Conservation (phyloP, 2,113 vertebrate genomes). For the Oryctolagus cuniculus region DNA sequence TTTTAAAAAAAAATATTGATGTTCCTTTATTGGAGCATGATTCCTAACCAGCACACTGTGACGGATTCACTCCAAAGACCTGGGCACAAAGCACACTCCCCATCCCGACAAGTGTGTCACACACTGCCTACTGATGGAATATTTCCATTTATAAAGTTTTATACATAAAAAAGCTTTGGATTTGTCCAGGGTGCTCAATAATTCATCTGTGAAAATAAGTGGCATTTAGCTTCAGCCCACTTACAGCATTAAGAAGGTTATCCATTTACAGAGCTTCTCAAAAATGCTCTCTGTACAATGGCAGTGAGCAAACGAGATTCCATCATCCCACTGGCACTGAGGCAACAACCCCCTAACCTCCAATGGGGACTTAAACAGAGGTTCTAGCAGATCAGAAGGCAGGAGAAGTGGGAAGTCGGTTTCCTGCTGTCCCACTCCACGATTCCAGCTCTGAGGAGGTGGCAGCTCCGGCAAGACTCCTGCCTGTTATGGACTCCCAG, state of each 20-base stretch:
- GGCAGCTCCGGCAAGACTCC: neutral
- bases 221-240: conserved; percentile 41
- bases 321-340: conserved; percentile 23
- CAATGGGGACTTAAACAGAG: neutral
- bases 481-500: neutral
- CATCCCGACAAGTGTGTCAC: conserved; percentile 83
- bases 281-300: conserved; percentile 51
- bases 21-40: conserved; percentile 84
- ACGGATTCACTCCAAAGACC: conserved; percentile 64
- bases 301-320: neutral
- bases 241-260: conserved; percentile 78
- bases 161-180: conserved; percentile 77
- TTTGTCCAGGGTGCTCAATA: conserved; percentile 71
- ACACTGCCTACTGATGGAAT: conserved; percentile 71
- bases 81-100: conserved; percentile 80
- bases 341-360: conserved; percentile 18
- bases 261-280: conserved; percentile 76
- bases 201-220: conserved; percentile 58
- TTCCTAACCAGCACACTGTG: conserved; percentile 81
- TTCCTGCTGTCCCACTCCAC: neutral
- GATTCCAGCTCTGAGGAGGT: no score
- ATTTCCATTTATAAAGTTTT: no score
- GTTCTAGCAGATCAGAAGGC: neutral
- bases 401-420: neutral
- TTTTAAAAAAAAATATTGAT: conserved; percentile 72